These are phyloP conservation scores for Nemotelus pantherinus DNA, from an alignment of 2,888 invertebrate species.

Conservation along the genomic window DNA sequence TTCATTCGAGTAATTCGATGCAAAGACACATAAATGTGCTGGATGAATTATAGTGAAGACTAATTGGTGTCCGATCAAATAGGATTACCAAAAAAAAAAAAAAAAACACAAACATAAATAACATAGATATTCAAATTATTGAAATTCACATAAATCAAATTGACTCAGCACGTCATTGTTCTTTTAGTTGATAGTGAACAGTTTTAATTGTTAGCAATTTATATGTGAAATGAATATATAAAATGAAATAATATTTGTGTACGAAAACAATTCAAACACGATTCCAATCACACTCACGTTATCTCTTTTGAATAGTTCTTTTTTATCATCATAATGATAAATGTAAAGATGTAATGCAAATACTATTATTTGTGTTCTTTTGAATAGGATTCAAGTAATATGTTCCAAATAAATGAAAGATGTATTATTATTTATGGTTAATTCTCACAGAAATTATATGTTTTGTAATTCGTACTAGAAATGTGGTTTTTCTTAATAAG, in stretches of 20 bases:
- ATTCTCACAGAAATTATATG: constrained; percentile 27
- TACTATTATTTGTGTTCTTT: background rate
- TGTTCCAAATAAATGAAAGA: constrained; percentile 22
- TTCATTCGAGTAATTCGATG: background rate
- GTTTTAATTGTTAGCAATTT: constrained; percentile 7
- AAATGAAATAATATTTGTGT: constrained; percentile 13
- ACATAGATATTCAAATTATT: background rate
- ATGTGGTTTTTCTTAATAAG: background rate
- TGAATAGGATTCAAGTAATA: constrained; percentile 17
- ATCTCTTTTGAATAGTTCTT: constrained; percentile 4
- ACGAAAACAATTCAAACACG: background rate
- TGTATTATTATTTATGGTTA: constrained; percentile 29
- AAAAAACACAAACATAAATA: background rate
- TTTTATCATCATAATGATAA: constrained; percentile 15
- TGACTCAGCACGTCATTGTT: background rate
- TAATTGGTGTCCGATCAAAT: too few relatives aligned
- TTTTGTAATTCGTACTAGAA: constrained; percentile 32
- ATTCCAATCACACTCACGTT: background rate
- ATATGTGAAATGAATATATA: background rate
- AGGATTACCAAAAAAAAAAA: too few relatives aligned
- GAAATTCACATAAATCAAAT: background rate
- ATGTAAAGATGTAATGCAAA: constrained; percentile 10
- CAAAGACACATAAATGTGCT: background rate
- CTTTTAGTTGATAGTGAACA: constrained; percentile 18
- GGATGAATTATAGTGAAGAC: too few relatives aligned